Base-by-base conservation (phyloP, 1,140 invertebrate genomes). In the Leptopilina boulardi region DNA sequence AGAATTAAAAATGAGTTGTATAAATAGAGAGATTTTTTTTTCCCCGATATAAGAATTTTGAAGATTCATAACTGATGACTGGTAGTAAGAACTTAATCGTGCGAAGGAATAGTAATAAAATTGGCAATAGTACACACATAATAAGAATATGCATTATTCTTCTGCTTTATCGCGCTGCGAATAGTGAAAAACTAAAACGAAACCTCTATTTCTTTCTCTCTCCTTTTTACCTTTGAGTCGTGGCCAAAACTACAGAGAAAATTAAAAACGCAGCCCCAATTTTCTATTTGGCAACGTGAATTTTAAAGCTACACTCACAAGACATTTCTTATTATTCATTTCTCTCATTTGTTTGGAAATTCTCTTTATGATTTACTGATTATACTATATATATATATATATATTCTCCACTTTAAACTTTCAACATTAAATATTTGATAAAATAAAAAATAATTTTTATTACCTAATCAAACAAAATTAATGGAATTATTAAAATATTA, bases 91-190 rank as follows among this genome's bases (percentile, higher is more conserved):
- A 59, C 8, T 59, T 59, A 26, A 59, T 59, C 56, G 56, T 59
- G 56, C 56, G 56, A 59, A 59, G n/a, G 56, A 26, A 13, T 59
- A 10, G 56, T 21, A 59, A 59, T 59, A 59, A 59, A 59, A 59
- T 59, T 59, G 56, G 56, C 56, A 59, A 59, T 59, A 26, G 56
- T 21, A 59, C 11, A 59, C 5, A n/a, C n/a, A n/a, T n/a, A n/a
- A 51, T 59, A 59, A 59, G 56, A 59, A 59, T 10, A 26, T 15
- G 23, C 56, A 59, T 59, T 59, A 59, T 59, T 59, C 56, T 59
- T 59, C 56, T 59, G 21, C 56, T 59, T 59, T 59, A 59, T 59
- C 56, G 56, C 56, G 56, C 56, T 59, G 13, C 21, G 56, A 59
- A 26, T 59, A 59, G 23, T 59, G 19, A 59, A 59, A 59, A 21